Base-by-base conservation (phyloP, 2,113 vertebrate species). In the Perca fluviatilis region DNA sequence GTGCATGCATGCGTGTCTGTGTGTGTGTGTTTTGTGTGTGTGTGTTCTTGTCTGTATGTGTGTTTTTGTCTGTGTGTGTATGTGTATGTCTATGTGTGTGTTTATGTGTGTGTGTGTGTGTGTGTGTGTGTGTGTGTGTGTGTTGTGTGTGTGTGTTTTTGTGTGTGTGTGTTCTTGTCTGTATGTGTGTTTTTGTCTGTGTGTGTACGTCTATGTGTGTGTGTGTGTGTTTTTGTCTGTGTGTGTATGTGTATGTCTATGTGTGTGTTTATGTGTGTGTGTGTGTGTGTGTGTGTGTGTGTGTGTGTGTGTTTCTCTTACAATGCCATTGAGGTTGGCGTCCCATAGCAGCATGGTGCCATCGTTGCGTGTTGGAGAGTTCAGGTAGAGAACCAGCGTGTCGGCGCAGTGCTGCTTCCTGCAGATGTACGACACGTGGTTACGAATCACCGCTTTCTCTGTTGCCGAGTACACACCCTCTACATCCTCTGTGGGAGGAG, bases 321-420 rank as follows among this genome's bases (percentile, higher is more conserved):
- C 96, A 18, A 96, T 94, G 88, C 96, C 95, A 7, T 96, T 95
- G 57, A 94, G 89, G 84, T 96, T 96, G 84, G 92, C 88, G 75
- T 96, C 96, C 96, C 96, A 96, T 50, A 96, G 92, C 65, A 96
- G 86, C 95, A 96, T 96, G 88, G 96, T 94, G 43, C 96, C 96
- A 2, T 96, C 96, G 2, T 88, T 95, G 75, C 94, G 87, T 4
- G 96, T 94, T 3, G 96, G 96, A 0, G 95, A 96, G 93, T 96
- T 96, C 71, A 96, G 91, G 85, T 95, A 96, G 12, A 96, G 93
- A 21, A 96, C 95, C 83, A 96, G 84, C 0, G 95, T 91, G 89
- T 96, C 96, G 0, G 94, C 96, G 1, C 96, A 96, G 89, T 95
- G 95, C 73, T 95, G 93, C 79, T 96, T 96, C 65, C 96, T 92